Conservation (phyloP, 2,113 vertebrate species). For the Calypte anna region DNA sequence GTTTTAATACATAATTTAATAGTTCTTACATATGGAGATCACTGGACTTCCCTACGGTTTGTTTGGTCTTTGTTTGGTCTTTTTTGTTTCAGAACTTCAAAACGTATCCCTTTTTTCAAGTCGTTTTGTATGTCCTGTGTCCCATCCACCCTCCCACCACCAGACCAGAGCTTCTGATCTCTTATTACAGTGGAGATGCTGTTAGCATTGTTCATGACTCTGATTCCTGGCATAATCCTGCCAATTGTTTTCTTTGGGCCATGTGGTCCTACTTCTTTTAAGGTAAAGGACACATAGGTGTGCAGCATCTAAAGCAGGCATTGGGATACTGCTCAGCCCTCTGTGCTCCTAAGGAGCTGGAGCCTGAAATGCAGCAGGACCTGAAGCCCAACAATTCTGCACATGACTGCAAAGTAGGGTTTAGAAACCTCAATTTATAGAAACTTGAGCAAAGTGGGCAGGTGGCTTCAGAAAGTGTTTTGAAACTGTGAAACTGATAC, state of each 20-base stretch:
- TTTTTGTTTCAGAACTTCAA: neutral
- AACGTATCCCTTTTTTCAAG: neutral
- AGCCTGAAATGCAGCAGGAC: neutral
- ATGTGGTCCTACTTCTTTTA: fast-evolving
- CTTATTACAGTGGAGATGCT: neutral
- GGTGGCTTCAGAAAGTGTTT: neutral
- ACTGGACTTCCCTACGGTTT: neutral
- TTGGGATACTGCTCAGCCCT: neutral
- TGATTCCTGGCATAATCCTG: no score
- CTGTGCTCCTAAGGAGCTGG: neutral
- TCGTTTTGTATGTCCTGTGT: neutral
- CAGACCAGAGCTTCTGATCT: neutral
- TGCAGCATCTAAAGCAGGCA: neutral
- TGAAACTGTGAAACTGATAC: neutral
- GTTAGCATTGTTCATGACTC: neutral
- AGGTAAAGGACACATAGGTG: neutral
- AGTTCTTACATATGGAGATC: neutral
- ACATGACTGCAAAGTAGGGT: neutral
- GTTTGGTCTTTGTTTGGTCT: neutral
- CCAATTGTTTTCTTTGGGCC: neutral
- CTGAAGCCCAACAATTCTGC: neutral
- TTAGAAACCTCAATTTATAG: neutral
- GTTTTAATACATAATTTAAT: neutral
- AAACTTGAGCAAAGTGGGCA: neutral
- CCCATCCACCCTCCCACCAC: no score